Conservation (phyloP, 2,113 vertebrate species). For the Pseudorasbora parva region DNA sequence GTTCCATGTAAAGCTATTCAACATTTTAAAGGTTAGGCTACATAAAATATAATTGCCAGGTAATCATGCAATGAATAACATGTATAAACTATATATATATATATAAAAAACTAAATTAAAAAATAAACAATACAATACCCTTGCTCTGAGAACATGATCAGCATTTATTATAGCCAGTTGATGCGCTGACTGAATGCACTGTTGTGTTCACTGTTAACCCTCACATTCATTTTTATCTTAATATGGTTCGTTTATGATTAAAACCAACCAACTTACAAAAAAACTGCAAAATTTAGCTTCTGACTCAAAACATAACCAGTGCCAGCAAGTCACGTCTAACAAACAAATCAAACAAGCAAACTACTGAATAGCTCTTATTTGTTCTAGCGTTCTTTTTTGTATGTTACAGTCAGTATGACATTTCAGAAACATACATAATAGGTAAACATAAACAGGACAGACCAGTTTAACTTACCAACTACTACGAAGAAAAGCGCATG, state of each 20-base stretch:
- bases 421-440: neutral
- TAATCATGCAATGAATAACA: neutral
- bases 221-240: neutral
- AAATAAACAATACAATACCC: neutral
- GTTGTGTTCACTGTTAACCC: neutral
- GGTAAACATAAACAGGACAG: slow-evolving; percentile 4
- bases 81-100: too few species aligned
- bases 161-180: neutral
- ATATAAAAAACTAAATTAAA: too few species aligned
- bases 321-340: too few species aligned
- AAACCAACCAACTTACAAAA: neutral
- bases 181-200: neutral
- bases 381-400: neutral
- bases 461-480: slow-evolving; percentile 50
- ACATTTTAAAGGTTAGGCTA: neutral
- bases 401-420: neutral
- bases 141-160: neutral
- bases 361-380: neutral
- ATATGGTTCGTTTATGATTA: neutral
- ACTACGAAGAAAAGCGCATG: slow-evolving; percentile 39
- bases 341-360: neutral
- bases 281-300: neutral
- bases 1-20: neutral
- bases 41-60: neutral
- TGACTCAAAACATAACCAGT: neutral